Conservation (phyloP, 2,113 vertebrate species). For the Charina bottae region DNA sequence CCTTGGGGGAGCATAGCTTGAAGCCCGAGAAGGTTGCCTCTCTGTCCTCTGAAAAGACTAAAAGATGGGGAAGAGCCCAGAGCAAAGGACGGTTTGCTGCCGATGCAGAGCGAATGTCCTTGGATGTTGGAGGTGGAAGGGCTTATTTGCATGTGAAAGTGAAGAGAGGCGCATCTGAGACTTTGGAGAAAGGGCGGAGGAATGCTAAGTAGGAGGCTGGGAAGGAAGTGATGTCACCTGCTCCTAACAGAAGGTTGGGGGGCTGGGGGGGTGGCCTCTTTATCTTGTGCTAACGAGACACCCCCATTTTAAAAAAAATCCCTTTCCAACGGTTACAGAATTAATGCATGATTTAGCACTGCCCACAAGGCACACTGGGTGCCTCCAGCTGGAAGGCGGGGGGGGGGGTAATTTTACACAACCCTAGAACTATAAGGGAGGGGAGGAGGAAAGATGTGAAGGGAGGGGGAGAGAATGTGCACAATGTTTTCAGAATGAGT, state of each 20-base stretch:
- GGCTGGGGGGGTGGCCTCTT: too few species aligned
- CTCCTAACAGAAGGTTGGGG: neutral
- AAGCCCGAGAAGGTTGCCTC: rapidly evolving
- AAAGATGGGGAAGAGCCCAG: neutral
- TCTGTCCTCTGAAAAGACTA: too few species aligned
- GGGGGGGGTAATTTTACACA: neutral
- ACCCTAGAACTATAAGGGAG: neutral
- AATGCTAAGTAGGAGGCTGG: conserved; percentile 43
- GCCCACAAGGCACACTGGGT: neutral
- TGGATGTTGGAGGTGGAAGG: neutral
- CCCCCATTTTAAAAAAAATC: too few species aligned
- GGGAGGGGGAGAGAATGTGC: too few species aligned
- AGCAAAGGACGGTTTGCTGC: neutral
- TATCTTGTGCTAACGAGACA: neutral
- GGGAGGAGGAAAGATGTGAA: neutral
- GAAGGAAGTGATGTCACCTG: conserved; percentile 48
- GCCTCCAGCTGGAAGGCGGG: neutral
- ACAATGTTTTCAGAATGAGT: neutral
- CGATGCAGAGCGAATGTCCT: neutral
- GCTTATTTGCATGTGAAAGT: neutral
- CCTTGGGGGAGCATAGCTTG: neutral
- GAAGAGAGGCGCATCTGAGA: neutral
- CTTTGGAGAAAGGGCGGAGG: neutral
- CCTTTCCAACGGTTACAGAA: neutral
- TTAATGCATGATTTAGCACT: neutral